Evolutionary conservation across 2,888 invertebrate genomes (phyloP).

Genomic region (Atherix ibis): DNA sequence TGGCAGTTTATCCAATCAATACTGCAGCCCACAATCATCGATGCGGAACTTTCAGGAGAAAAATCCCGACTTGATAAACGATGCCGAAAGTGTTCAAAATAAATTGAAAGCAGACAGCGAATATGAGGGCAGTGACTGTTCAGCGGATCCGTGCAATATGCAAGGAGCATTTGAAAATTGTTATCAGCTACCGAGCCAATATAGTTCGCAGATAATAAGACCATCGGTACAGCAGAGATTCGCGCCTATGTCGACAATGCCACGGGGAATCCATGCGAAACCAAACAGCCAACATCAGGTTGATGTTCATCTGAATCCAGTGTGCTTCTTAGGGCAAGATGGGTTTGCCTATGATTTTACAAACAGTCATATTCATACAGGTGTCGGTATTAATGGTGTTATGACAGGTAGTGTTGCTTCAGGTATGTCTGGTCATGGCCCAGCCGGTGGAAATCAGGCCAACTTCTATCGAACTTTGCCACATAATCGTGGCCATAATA

Average conservation of each 20-base stretch:
- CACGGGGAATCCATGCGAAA: constrained; percentile 32
- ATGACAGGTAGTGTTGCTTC: too few species aligned
- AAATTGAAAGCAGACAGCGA: constrained; percentile 28
- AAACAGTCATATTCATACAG: constrained; percentile 26
- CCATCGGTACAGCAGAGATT: constrained; percentile 32
- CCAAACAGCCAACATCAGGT: constrained; percentile 45
- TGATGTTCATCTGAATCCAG: constrained; percentile 58
- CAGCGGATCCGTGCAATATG: constrained; percentile 20
- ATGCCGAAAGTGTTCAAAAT: constrained; percentile 47
- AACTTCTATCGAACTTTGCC: constrained; percentile 63
- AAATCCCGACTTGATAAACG: constrained; percentile 67
- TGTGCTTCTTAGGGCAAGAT: constrained; percentile 60
- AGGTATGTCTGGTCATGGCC: constrained; percentile 12
- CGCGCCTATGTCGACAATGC: constrained; percentile 35
- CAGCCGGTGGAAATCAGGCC: constrained; percentile 18
- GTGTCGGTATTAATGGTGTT: too few species aligned
- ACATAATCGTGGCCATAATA: constrained; percentile 45
- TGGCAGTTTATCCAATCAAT: constrained; percentile 29
- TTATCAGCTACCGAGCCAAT: constrained; percentile 34
- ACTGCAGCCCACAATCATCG: constrained; percentile 40
- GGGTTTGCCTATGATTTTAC: constrained; percentile 44
- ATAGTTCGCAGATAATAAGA: constrained; percentile 36
- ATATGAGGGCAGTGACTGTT: constrained; percentile 30
- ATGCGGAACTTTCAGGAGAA: constrained; percentile 42
- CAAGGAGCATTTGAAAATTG: constrained; percentile 24